Evolutionary conservation across 2,888 invertebrate genomes (phyloP), one percentile per base, ranked within the genome.

Genomic region (Cryptus viduatorius): DNA sequence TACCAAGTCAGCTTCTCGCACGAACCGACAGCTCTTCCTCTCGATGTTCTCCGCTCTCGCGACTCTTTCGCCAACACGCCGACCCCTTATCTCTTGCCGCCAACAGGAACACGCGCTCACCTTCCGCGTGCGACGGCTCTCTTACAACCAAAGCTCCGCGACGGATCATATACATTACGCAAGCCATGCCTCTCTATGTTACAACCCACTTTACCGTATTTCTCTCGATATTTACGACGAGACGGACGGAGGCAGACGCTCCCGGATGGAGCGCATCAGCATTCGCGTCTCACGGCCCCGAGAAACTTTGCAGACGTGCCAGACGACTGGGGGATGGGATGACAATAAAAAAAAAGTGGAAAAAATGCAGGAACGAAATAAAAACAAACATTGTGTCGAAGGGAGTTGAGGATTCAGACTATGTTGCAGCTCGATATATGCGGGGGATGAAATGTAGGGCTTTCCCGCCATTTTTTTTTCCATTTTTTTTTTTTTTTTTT

Each of bases 381-480:
- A 61, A 29, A n/a, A 29, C 14, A 61, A 31, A 14, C 29, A n/a
- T 61, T 31, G 61, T 61, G 37, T 37, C 7, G 7, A 37, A 37
- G 37, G 7, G 37, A 8, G 37, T 37, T 8, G 37, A 4, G 37
- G 37, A 37, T 37, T 37, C 5, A 37, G 37, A 37, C 3, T 8
- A 37, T 19, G 56, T 10, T 24, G 56, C 56, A 10, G n/a, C 37
- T 31, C 12, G 31, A 29, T 61, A 79, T 50, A n/a, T 59, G 24
- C 78, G 72, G 79, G 77, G 72, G 79, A 86, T 88, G 87, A 79
- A 78, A 8, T 29, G 56, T 67, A 44, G n/a, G 31, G 72, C 29
- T 61, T 59, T 61, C 61, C 61, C 61, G 61, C 61, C 31, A 61
- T 31, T 31, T 61, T 31, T 64, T 31, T 73, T 78, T 68, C n/a